phyloP scores from a whole-genome alignment of 2,113 vertebrate species.

The Burhinus bistriatus region DNA sequence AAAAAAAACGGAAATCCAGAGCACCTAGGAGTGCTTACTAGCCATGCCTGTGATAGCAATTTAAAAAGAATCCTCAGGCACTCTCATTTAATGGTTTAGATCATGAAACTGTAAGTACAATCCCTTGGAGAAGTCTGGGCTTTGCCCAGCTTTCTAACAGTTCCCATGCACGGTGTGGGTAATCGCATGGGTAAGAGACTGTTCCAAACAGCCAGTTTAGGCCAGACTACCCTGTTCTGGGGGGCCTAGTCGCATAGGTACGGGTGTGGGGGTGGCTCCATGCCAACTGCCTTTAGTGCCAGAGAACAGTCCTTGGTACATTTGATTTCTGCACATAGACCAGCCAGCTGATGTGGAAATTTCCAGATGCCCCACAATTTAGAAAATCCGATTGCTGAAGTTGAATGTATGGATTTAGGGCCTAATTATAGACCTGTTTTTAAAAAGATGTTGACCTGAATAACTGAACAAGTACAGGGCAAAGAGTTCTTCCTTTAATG shows the following conservation, averaged over 20 bases:
- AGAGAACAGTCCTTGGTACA: neutral
- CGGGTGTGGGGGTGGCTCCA: neutral
- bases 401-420: constrained; percentile 7
- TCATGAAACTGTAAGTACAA: neutral
- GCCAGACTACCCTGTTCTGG: neutral
- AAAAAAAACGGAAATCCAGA: neutral
- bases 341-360: neutral
- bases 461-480: neutral
- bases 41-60: neutral
- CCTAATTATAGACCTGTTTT: constrained; percentile 1
- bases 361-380: neutral
- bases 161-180: neutral
- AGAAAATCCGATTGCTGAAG: neutral
- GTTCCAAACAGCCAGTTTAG: neutral
- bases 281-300: neutral
- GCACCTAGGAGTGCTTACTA: neutral
- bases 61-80: neutral
- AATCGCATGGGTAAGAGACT: neutral
- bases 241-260: neutral
- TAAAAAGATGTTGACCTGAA: neutral
- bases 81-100: neutral
- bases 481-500: neutral
- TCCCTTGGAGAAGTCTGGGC: neutral
- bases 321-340: neutral
- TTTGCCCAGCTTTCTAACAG: neutral